Evolutionary conservation across 53 echinoderm and acorn worm species (phyloP).

Genomic region (Arbacia lixula): DNA sequence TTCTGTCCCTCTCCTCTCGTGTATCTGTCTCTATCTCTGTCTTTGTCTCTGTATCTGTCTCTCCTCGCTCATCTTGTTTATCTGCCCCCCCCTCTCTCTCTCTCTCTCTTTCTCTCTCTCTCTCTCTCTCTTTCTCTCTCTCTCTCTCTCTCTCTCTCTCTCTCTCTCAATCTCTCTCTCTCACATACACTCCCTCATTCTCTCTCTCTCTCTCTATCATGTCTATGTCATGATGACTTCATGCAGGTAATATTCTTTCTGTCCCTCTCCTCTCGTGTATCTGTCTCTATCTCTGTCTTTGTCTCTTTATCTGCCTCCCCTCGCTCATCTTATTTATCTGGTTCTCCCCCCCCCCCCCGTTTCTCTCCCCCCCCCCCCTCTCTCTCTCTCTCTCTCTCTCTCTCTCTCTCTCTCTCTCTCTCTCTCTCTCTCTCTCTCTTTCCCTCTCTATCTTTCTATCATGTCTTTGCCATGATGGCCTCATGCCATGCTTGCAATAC

Average conservation of each 20-base stretch:
- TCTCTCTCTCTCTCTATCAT: neutral
- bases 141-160: neutral
- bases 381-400: neutral
- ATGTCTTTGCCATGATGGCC: neutral
- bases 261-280: neutral
- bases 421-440: neutral
- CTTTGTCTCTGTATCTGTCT: neutral
- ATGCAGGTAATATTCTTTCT: neutral
- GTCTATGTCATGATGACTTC: neutral
- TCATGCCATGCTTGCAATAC: neutral
- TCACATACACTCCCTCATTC: neutral
- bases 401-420: neutral
- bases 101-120: neutral
- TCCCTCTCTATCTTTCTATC: conserved; percentile 1
- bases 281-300: neutral
- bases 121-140: neutral
- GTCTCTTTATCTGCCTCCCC: neutral
- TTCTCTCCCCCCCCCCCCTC: neutral
- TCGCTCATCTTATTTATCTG: neutral
- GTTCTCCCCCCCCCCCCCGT: neutral
- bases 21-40: neutral
- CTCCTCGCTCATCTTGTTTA: neutral
- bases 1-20: neutral
- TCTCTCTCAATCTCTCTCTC: neutral
- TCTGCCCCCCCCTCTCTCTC: neutral